Conservation (phyloP, 2,797 vertebrate genomes). For the Mionectes olivaceus region DNA sequence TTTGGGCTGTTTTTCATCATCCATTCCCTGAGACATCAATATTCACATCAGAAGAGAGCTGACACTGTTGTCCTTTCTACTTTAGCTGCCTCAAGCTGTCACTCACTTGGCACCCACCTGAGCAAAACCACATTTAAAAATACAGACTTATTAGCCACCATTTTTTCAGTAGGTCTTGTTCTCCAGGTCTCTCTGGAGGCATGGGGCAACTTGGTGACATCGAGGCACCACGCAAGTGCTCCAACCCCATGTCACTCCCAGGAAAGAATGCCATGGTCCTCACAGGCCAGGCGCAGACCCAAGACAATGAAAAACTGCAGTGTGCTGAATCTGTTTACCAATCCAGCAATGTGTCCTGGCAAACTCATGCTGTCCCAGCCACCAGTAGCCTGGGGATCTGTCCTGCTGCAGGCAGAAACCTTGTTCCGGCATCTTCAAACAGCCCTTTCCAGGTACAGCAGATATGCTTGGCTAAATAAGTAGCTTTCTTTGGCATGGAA, state of each 20-base stretch:
- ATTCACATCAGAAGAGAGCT: neutral
- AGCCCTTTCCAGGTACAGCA: conserved; percentile 29
- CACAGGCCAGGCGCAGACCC: rapidly evolving
- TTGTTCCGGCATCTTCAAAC: neutral
- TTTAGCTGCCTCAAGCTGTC: neutral
- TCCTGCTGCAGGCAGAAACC: neutral
- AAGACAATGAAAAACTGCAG: neutral
- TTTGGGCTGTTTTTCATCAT: neutral
- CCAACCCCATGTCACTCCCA: rapidly evolving
- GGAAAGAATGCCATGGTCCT: rapidly evolving
- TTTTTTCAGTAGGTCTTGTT: neutral
- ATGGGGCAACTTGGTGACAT: rapidly evolving
- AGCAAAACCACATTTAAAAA: neutral
- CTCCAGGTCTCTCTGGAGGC: neutral
- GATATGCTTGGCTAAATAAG: conserved; percentile 4
- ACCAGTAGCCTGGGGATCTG: neutral
- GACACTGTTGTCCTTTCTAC: neutral
- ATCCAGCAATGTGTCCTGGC: neutral
- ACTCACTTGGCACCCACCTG: neutral
- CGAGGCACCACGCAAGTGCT: rapidly evolving
- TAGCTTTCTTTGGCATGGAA: neutral
- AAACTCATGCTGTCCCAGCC: neutral
- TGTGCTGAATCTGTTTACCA: neutral
- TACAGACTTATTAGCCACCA: neutral
- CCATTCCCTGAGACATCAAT: neutral